These are phyloP conservation scores for Plebejus melissa DNA, from an alignment of 2,888 invertebrate genomes.

Conservation along the genomic window DNA sequence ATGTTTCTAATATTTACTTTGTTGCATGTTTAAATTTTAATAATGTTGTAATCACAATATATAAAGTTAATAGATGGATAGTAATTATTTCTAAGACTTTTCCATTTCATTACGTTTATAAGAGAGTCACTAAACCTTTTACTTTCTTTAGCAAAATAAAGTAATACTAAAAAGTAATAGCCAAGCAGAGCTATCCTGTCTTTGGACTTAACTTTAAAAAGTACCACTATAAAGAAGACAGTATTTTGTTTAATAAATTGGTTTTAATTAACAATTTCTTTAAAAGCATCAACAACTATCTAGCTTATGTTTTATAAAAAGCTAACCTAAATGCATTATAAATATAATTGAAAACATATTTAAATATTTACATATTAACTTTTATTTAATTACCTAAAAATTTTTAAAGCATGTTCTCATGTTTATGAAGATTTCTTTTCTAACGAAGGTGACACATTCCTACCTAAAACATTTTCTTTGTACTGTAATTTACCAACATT, in stretches of 20 bases:
- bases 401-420: neutral
- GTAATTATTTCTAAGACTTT: neutral
- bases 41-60: neutral
- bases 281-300: neutral
- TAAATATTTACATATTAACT: neutral
- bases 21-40: neutral
- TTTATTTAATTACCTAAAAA: neutral
- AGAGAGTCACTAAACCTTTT: neutral
- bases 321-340: neutral
- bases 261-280: neutral
- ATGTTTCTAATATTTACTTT: neutral
- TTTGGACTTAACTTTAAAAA: too few species aligned
- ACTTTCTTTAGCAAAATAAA: neutral
- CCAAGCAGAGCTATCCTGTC: too few species aligned
- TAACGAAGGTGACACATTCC: constrained; percentile 83
- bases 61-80: neutral
- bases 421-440: constrained; percentile 47
- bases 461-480: constrained; percentile 82
- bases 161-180: too few species aligned
- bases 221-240: too few species aligned
- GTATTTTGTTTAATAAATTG: neutral
- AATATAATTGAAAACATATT: neutral
- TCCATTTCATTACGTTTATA: neutral
- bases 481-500: constrained; percentile 84
- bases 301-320: neutral